These are phyloP conservation scores for Oncorhynchus tshawytscha DNA, from an alignment of 2,113 vertebrate species.

Conservation along the genomic window DNA sequence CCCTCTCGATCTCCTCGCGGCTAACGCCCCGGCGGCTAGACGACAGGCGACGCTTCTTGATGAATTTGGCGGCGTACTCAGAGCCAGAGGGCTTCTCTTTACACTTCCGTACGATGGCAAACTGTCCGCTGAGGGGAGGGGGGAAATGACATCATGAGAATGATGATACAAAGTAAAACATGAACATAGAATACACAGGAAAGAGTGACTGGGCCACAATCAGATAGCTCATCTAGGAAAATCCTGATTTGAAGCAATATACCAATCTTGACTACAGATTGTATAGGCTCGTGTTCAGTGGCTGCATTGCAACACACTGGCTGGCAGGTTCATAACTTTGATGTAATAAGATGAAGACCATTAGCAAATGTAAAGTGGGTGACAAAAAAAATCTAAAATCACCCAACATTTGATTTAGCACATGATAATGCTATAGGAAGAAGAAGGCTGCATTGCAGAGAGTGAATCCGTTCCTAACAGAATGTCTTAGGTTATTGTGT, in stretches of 20 bases:
- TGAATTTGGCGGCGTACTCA: slow-evolving; percentile 95
- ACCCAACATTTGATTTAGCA: not conserved
- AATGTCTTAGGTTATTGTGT: not conserved
- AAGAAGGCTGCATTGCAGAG: not conserved
- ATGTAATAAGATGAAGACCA: not conserved
- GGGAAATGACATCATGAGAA: not conserved
- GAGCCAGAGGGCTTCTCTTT: slow-evolving; percentile 80
- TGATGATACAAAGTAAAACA: not conserved
- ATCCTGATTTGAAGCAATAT: not conserved
- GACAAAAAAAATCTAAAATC: not conserved
- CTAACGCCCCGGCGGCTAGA: slow-evolving; percentile 94
- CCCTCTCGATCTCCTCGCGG: slow-evolving; percentile 94
- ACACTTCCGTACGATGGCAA: slow-evolving; percentile 93
- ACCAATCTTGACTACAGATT: not conserved
- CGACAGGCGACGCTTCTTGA: slow-evolving; percentile 93
- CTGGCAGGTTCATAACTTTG: not conserved
- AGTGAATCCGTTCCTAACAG: not conserved
- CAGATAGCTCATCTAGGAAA: not conserved
- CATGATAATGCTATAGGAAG: not conserved
- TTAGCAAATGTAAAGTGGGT: not conserved
- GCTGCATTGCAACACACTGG: not conserved
- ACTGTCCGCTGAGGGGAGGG: slow-evolving; percentile 80
- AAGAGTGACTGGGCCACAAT: not conserved
- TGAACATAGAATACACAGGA: not conserved
- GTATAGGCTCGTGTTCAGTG: not conserved